Percentiles rank a stretch among this genome's conserved stretches.
phyloP scores from a whole-genome alignment of 2,797 vertebrate species.

The Pogoniulus pusillus region DNA sequence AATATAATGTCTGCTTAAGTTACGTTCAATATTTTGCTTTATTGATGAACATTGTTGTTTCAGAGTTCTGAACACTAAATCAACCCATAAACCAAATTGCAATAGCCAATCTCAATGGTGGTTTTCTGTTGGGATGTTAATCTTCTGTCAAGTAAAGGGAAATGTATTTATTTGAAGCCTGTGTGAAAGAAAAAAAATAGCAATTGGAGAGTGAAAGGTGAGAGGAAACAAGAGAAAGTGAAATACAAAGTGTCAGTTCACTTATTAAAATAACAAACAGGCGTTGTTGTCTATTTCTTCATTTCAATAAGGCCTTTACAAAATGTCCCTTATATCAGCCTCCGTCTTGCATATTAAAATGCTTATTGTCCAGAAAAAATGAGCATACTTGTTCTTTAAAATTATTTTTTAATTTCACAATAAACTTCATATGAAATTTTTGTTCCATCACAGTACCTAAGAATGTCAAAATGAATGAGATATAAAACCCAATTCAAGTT shows the following conservation, averaged over 20 bases:
- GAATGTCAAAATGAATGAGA: background rate
- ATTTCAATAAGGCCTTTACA: background rate
- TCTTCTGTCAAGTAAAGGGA: slow-evolving; percentile 19
- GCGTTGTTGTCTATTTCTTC: background rate
- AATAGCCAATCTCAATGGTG: background rate
- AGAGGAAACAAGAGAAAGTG: background rate
- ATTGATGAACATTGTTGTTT: background rate
- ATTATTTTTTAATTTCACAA: slow-evolving; percentile 8
- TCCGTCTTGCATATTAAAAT: background rate
- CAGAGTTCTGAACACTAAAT: slow-evolving; percentile 16
- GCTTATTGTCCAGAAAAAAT: background rate
- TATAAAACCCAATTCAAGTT: background rate
- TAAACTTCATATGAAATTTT: background rate
- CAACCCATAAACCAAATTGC: slow-evolving; percentile 46
- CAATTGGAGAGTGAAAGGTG: background rate
- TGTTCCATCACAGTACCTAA: background rate
- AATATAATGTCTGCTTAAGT: slow-evolving; percentile 14
- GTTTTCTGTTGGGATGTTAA: background rate
- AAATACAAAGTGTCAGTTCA: background rate
- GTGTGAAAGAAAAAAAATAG: background rate
- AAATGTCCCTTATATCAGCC: background rate
- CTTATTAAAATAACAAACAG: slow-evolving; percentile 12
- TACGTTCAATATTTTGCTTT: slow-evolving; percentile 46
- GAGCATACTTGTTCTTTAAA: background rate
- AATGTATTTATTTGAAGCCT: slow-evolving; percentile 9